These are phyloP conservation scores for Spatulosminthurus flaviceps DNA, from an alignment of 2,888 invertebrate genomes.

Conservation along the genomic window DNA sequence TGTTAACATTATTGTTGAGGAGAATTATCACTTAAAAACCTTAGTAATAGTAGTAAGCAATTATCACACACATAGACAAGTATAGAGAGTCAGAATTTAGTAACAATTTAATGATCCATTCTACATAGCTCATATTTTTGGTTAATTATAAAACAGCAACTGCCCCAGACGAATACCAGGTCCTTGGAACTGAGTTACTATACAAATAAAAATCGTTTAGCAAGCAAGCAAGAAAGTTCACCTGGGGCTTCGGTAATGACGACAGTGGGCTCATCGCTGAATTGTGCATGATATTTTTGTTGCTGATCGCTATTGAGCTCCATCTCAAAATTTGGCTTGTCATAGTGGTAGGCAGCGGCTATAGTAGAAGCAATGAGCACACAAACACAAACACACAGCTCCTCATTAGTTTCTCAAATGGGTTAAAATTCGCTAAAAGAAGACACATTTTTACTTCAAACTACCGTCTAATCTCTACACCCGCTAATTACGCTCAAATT, in stretches of 20 bases:
- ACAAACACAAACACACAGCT: no score
- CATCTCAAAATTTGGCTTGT: constrained; percentile 71
- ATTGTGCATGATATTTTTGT: constrained; percentile 77
- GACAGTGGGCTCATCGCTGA: constrained; percentile 49
- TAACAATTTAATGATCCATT: neutral
- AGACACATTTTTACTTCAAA: no score
- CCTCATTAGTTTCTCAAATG: neutral
- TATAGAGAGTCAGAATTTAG: neutral
- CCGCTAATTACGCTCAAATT: neutral
- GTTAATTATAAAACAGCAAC: no score
- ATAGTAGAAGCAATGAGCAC: no score
- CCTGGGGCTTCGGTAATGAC: constrained; percentile 59
- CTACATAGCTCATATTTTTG: neutral
- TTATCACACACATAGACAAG: no score
- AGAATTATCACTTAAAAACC: no score
- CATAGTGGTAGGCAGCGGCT: constrained; percentile 21
- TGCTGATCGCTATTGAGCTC: constrained; percentile 77
- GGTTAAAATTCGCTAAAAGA: neutral
- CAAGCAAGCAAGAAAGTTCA: constrained; percentile 39
- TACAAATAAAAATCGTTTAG: neutral
- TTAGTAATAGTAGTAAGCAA: no score
- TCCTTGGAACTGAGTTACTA: no score
- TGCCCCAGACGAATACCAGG: no score
- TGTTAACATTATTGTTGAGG: constrained; percentile 24
- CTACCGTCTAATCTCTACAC: neutral